Conservation (phyloP, 2,113 vertebrate genomes). For the Jacana jacana region DNA sequence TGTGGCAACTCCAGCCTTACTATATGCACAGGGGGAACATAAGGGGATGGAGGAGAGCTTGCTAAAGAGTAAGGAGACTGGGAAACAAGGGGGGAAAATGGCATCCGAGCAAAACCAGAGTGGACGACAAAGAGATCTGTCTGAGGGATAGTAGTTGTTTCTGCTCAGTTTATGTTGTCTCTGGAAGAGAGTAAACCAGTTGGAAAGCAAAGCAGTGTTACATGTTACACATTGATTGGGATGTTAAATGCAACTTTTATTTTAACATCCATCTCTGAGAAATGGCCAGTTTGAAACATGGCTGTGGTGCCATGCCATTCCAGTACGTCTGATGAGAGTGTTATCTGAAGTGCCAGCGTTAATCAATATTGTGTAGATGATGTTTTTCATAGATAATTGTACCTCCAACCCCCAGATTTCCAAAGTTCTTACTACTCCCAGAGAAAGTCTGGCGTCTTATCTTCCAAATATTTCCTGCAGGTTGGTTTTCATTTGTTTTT, state of each 20-base stretch:
- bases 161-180: not conserved
- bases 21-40: conserved; percentile 47
- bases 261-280: not conserved
- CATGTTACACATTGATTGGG: not conserved
- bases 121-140: conserved; percentile 10
- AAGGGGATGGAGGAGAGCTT: conserved; percentile 54
- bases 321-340: not conserved
- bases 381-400: not conserved
- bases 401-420: not conserved
- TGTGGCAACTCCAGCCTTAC: conserved; percentile 71
- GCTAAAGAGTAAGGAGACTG: conserved; percentile 19
- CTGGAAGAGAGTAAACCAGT: not conserved
- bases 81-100: conserved; percentile 24
- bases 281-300: not conserved
- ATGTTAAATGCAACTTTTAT: not conserved
- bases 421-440: not conserved
- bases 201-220: not conserved
- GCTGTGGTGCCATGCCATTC: not conserved
- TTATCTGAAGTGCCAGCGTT: not conserved
- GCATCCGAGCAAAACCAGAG: conserved; percentile 27
- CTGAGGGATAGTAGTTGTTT: not conserved
- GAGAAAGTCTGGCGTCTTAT: not conserved
- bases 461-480: not conserved
- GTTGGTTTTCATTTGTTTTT: not conserved
- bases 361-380: not conserved